Percentiles rank a stretch among this genome's conserved stretches.
phyloP scores from a whole-genome alignment of 1,140 invertebrate species.

The Eriocheir sinensis region DNA sequence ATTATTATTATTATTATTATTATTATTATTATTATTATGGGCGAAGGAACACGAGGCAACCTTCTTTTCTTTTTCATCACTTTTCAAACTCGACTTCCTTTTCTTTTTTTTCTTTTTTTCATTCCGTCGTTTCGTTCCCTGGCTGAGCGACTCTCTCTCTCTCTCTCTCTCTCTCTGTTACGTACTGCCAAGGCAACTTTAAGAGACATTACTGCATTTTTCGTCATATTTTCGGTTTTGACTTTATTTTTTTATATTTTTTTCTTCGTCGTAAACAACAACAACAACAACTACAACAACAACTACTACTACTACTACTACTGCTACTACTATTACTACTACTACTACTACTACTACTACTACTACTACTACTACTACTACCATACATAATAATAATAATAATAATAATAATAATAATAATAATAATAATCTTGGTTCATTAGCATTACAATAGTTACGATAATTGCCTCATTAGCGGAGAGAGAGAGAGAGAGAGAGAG shows the following conservation, averaged over 20 bases:
- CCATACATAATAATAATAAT: neutral
- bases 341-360: slow-evolving; percentile 37
- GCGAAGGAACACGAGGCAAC: neutral
- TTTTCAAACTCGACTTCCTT: neutral
- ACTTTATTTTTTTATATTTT: neutral
- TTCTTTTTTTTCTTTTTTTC: neutral
- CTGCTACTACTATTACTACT: slow-evolving; percentile 39
- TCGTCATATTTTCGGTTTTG: neutral
- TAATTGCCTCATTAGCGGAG: too few species aligned
- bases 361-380: slow-evolving; percentile 33
- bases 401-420: neutral
- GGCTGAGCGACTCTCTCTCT: neutral
- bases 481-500: slow-evolving; percentile 28
- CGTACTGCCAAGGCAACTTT: neutral
- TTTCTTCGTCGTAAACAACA: neutral
- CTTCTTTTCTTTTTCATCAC: too few species aligned
- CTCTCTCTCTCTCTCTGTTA: too few species aligned
- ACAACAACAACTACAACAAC: neutral
- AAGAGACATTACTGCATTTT: neutral
- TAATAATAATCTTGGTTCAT: too few species aligned
- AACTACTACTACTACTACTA: slow-evolving; percentile 35
- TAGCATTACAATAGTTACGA: too few species aligned
- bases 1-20: too few species aligned
- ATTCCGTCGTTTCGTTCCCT: too few species aligned
- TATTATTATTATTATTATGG: too few species aligned